Percentiles rank a stretch among this genome's conserved stretches.
These are phyloP conservation scores for Thalassoma bifasciatum DNA, from an alignment of 2,113 vertebrate species.

Conservation along the genomic window DNA sequence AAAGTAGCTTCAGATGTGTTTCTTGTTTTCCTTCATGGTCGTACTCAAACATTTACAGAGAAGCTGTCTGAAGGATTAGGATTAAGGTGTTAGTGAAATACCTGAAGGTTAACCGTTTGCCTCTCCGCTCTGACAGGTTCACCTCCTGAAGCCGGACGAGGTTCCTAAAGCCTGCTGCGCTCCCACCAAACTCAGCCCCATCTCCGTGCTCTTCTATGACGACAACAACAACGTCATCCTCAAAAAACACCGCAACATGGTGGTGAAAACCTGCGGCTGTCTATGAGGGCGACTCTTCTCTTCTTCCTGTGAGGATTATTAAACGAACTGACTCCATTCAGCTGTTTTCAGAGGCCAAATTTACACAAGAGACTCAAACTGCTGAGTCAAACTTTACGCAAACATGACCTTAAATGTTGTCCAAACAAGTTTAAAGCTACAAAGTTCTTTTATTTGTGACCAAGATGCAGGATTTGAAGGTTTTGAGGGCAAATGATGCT, in stretches of 20 bases:
- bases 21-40: not conserved
- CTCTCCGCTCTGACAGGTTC: conserved; percentile 81
- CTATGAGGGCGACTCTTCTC: conserved; percentile 73
- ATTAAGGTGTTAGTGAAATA: not conserved
- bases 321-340: too few species aligned
- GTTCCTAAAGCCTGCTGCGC: conserved; percentile 95
- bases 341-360: too few species aligned
- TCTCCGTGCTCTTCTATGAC: conserved; percentile 95
- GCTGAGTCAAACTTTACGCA: too few species aligned
- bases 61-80: not conserved
- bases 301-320: too few species aligned
- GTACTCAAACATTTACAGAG: not conserved
- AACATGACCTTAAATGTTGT: too few species aligned
- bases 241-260: conserved; percentile 97
- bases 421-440: too few species aligned
- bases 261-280: conserved; percentile 96
- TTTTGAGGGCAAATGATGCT: conserved; percentile 31
- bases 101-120: not conserved
- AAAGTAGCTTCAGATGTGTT: too few species aligned
- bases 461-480: not conserved
- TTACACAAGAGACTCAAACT: too few species aligned
- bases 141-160: conserved; percentile 92
- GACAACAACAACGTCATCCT: conserved; percentile 98
- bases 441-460: too few species aligned
- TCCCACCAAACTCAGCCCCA: conserved; percentile 94